phyloP scores from a whole-genome alignment of 2,888 invertebrate species.

The Oscheius myriophilus region DNA sequence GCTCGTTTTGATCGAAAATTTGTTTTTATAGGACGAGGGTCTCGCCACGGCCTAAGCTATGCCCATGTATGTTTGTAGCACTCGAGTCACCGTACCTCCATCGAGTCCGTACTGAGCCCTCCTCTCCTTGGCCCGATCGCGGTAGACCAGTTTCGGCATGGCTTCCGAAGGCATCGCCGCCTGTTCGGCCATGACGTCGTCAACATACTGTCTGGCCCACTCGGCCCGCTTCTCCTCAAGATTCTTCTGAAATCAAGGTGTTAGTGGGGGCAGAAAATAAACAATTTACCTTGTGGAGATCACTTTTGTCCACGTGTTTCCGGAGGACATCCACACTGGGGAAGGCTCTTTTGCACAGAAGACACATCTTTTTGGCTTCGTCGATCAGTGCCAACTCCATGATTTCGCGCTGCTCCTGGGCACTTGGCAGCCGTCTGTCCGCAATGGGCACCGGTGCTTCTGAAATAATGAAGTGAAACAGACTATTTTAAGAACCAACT shows the following conservation, averaged over 20 bases:
- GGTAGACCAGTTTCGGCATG: slow-evolving; percentile 75
- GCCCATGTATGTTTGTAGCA: too few species aligned
- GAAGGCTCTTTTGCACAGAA: slow-evolving; percentile 93
- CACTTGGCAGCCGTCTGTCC: slow-evolving; percentile 8
- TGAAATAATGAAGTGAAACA: too few species aligned
- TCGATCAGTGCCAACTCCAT: slow-evolving; percentile 68
- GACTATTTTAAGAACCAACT: too few species aligned
- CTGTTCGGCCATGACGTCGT: slow-evolving; percentile 1
- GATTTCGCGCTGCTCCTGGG: slow-evolving; percentile 35
- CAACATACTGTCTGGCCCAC: slow-evolving; percentile 43
- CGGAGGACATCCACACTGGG: slow-evolving; percentile 86
- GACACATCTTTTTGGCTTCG: slow-evolving; percentile 75
- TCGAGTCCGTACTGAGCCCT: slow-evolving; percentile 84
- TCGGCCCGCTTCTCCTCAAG: slow-evolving; percentile 52
- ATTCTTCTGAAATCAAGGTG: slow-evolving; percentile 48
- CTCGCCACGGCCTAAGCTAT: too few species aligned
- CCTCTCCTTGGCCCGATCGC: slow-evolving; percentile 95
- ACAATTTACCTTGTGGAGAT: slow-evolving; percentile 82
- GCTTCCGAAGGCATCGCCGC: neutral
- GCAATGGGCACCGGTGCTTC: too few species aligned
- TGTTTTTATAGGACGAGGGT: too few species aligned
- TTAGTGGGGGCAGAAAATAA: neutral
- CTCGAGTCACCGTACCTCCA: too few species aligned
- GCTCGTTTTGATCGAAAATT: too few species aligned
- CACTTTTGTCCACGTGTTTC: slow-evolving; percentile 89